Evolutionary conservation across 2,113 vertebrate genomes (phyloP).

Genomic region (Empidonax alnorum): DNA sequence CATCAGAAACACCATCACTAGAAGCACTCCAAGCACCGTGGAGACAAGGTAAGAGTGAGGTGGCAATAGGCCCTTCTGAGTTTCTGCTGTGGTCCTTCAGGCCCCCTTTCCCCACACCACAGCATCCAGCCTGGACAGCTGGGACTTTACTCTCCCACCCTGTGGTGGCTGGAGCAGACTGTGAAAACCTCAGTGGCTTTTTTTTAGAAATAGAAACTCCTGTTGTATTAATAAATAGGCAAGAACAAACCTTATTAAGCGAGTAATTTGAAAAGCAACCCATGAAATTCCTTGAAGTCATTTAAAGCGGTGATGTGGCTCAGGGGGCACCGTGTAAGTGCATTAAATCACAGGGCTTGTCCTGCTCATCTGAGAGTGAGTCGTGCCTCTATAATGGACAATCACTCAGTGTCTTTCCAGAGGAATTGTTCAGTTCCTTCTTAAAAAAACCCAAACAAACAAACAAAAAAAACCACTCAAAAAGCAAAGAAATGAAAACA

Average conservation of each 20-base stretch:
- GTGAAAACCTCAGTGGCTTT: not conserved
- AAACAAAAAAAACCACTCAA: too few relatives aligned
- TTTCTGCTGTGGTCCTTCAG: not conserved
- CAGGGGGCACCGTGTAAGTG: fast-evolving
- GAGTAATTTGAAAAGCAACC: not conserved
- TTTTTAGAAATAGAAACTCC: not conserved
- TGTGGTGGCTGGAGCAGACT: fast-evolving
- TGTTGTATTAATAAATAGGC: too few relatives aligned
- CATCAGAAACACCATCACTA: constrained; percentile 5
- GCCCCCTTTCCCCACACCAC: fast-evolving
- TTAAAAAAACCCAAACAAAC: not conserved
- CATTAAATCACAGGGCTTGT: too few relatives aligned
- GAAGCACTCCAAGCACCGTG: not conserved
- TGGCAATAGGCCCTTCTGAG: fast-evolving
- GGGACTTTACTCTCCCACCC: not conserved
- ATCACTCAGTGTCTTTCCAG: not conserved
- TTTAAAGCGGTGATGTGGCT: not conserved
- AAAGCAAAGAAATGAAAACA: too few relatives aligned
- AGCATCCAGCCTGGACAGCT: not conserved
- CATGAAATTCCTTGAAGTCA: not conserved
- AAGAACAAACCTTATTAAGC: not conserved
- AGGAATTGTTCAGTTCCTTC: not conserved
- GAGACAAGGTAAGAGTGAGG: constrained; percentile 38
- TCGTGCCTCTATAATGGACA: fast-evolving
- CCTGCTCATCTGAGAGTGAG: not conserved